A percentile compares a stretch with the other conserved stretches of the same genome.
phyloP scores from a whole-genome alignment of 1,140 invertebrate species.

The Drosophila littoralis region DNA sequence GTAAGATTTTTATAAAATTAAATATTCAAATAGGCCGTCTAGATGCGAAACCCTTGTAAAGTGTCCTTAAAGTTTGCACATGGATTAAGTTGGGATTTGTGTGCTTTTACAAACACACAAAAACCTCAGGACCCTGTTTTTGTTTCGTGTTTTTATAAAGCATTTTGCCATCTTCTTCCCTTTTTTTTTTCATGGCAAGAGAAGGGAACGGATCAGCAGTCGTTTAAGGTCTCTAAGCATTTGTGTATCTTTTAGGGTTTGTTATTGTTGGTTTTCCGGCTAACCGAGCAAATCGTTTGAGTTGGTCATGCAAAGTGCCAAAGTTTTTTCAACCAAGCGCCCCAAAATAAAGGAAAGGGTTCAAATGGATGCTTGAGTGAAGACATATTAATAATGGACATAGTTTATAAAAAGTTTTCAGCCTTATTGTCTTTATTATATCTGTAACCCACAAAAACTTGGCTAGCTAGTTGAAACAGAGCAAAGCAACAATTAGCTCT shows the following conservation, averaged over 20 bases:
- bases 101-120: conserved; percentile 50
- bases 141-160: conserved; percentile 52
- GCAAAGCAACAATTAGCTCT: conserved; percentile 30
- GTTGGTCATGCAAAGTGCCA: conserved; percentile 74
- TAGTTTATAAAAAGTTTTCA: conserved; percentile 43
- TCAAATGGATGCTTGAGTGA: conserved; percentile 45
- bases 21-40: conserved; percentile 64
- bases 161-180: conserved; percentile 39
- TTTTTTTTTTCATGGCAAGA: conserved; percentile 20
- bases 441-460: not conserved
- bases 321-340: conserved; percentile 62
- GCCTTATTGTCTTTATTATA: conserved; percentile 28
- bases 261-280: conserved; percentile 56
- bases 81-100: conserved; percentile 70
- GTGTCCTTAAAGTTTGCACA: conserved; percentile 75
- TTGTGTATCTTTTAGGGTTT: conserved; percentile 65
- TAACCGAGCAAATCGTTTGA: conserved; percentile 75
- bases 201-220: conserved; percentile 45
- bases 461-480: not conserved
- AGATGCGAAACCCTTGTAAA: conserved; percentile 52
- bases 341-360: not conserved
- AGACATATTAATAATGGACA: conserved; percentile 52
- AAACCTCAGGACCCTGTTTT: conserved; percentile 35
- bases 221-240: conserved; percentile 72
- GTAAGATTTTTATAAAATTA: conserved; percentile 54